Conservation (phyloP, 1,140 invertebrate genomes). For the Drosophila ironensis region DNA sequence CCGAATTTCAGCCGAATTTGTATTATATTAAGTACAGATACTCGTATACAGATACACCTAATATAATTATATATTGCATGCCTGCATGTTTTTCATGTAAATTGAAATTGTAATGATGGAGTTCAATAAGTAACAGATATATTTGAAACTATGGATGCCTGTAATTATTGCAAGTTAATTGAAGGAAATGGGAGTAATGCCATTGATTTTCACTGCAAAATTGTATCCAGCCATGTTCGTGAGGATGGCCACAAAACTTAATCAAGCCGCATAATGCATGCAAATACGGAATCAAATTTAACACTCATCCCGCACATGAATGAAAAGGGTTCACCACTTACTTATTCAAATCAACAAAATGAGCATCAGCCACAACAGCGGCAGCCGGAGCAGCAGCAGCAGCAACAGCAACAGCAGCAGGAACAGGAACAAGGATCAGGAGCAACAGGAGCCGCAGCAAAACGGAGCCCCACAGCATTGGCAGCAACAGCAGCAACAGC, state of each 20-base stretch:
- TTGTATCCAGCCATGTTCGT: neutral
- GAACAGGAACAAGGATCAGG: conserved; percentile 38
- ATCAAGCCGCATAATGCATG: conserved; percentile 55
- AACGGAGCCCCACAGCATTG: conserved; percentile 21
- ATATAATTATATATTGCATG: too few species aligned
- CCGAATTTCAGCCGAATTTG: too few species aligned
- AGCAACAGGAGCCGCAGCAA: neutral
- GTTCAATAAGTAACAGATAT: too few species aligned
- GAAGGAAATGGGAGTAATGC: too few species aligned
- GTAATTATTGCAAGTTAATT: neutral
- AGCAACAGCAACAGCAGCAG: conserved; percentile 12
- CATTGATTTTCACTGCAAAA: too few species aligned
- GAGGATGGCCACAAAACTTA: conserved; percentile 12
- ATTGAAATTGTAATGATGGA: too few species aligned
- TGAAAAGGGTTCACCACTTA: conserved; percentile 38
- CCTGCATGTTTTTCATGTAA: too few species aligned
- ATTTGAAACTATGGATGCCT: too few species aligned
- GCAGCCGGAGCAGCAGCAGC: conserved; percentile 1
- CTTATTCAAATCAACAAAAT: conserved; percentile 60
- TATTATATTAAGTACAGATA: too few species aligned
- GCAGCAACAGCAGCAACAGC: neutral
- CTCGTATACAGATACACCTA: too few species aligned
- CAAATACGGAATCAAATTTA: conserved; percentile 59
- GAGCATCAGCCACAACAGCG: conserved; percentile 17
- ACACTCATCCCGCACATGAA: conserved; percentile 6